Conservation (phyloP, 2,888 invertebrate species). For the Caenorhabditis afra region DNA sequence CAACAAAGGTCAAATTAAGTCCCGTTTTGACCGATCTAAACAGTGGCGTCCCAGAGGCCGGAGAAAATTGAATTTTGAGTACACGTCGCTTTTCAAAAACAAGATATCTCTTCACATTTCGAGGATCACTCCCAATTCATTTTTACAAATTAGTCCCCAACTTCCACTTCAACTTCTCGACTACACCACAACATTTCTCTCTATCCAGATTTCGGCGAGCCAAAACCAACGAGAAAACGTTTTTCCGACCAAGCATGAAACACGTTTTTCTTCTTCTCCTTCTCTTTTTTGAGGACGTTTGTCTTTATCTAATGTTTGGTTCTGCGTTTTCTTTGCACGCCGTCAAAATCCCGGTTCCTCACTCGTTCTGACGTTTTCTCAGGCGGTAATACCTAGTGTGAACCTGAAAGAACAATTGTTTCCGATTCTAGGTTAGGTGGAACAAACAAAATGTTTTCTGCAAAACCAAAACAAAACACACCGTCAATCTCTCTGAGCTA, state of each 20-base stretch:
- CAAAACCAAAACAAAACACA: background rate
- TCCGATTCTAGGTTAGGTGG: background rate
- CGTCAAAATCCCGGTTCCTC: background rate
- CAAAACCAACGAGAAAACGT: constrained; percentile 17
- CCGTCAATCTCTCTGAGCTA: constrained; percentile 33
- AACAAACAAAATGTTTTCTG: too few relatives aligned
- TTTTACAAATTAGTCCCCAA: constrained; percentile 52
- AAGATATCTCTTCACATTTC: constrained; percentile 30
- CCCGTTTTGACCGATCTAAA: constrained; percentile 21
- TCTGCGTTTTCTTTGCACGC: constrained; percentile 2
- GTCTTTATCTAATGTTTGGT: constrained; percentile 54
- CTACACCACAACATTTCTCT: constrained; percentile 13
- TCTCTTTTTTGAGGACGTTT: constrained; percentile 51
- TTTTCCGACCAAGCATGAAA: constrained; percentile 53
- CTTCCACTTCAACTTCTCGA: constrained; percentile 52
- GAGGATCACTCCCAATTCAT: constrained; percentile 22
- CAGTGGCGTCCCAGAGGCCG: constrained; percentile 11
- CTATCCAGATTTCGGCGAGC: constrained; percentile 26
- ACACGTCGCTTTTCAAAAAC: constrained; percentile 6
- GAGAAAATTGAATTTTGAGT: constrained; percentile 41
- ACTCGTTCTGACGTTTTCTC: background rate
- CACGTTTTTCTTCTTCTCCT: constrained; percentile 58
- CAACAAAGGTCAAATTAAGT: constrained; percentile 28
- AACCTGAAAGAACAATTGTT: background rate
- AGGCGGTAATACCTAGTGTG: background rate